Evolutionary conservation across 2,797 vertebrate species (phyloP).

Genomic region (Typhlichthys subterraneus): DNA sequence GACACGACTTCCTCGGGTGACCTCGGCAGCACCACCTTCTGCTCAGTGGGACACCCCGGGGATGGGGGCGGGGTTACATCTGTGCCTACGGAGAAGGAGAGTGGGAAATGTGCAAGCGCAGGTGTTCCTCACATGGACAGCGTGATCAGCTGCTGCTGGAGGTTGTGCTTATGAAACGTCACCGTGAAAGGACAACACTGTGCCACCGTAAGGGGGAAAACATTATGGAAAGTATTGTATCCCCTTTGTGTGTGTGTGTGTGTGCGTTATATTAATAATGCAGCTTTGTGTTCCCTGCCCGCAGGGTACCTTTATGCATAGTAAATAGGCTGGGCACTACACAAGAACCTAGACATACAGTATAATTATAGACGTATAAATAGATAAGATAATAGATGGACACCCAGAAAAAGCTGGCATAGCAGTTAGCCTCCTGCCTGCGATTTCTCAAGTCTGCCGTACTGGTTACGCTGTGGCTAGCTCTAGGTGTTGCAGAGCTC

Average conservation of each 20-base stretch:
- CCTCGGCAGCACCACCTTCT: not conserved
- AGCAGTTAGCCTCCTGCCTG: too few relatives aligned
- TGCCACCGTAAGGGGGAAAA: not conserved
- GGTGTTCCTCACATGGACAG: conserved; percentile 40
- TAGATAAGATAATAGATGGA: too few relatives aligned
- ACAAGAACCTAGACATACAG: too few relatives aligned
- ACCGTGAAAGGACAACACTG: not conserved
- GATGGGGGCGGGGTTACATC: not conserved
- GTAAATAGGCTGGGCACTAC: too few relatives aligned
- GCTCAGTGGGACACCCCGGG: not conserved
- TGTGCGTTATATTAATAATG: conserved; percentile 18
- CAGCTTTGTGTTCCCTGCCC: conserved; percentile 3
- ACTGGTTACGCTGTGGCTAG: too few relatives aligned
- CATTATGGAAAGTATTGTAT: not conserved
- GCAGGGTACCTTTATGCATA: not conserved
- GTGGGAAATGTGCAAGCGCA: conserved; percentile 8
- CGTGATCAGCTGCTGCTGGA: conserved; percentile 49
- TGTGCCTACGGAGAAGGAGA: not conserved
- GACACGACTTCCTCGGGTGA: not conserved
- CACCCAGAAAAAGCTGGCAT: too few relatives aligned
- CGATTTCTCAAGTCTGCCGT: too few relatives aligned
- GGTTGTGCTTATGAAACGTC: conserved; percentile 8
- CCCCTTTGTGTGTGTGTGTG: not conserved
- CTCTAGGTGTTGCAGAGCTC: too few relatives aligned
- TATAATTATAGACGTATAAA: too few relatives aligned